Evolutionary conservation across 2,888 invertebrate genomes (phyloP).

Genomic region (Rhagonycha fulva): DNA sequence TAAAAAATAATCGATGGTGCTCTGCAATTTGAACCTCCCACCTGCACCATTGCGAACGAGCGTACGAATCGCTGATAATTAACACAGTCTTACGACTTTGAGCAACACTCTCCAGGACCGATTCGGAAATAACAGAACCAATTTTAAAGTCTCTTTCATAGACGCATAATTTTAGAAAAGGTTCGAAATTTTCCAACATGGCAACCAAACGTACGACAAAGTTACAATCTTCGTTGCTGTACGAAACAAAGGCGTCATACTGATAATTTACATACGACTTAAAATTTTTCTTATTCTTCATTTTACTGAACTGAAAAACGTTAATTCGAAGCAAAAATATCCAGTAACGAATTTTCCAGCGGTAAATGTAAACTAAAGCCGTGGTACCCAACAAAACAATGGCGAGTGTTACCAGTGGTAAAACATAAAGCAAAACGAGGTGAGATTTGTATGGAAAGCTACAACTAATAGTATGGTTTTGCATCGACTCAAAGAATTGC

Average conservation of each 20-base stretch:
- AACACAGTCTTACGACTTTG: conserved; percentile 68
- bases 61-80: conserved; percentile 69
- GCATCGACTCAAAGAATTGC: conserved; percentile 34
- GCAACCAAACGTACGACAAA: conserved; percentile 65
- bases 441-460: conserved; percentile 8
- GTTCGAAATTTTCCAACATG: conserved; percentile 64
- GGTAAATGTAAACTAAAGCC: conserved; percentile 34
- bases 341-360: conserved; percentile 52
- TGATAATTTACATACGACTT: conserved; percentile 51
- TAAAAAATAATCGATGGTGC: conserved; percentile 64
- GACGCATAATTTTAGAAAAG: conserved; percentile 67
- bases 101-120: conserved; percentile 66
- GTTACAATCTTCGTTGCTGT: conserved; percentile 63
- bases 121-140: conserved; percentile 67
- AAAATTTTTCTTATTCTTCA: conserved; percentile 40
- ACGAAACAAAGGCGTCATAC: conserved; percentile 66
- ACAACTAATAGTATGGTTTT: conserved; percentile 30
- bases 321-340: conserved; percentile 61
- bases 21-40: conserved; percentile 73
- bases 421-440: conserved; percentile 5
- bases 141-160: conserved; percentile 72
- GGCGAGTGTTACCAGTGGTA: conserved; percentile 3
- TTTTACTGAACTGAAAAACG: conserved; percentile 53
- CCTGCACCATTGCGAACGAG: conserved; percentile 73
- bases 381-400: conserved; percentile 1